phyloP scores from a whole-genome alignment of 2,888 invertebrate species.

The Perithous albicinctus region DNA sequence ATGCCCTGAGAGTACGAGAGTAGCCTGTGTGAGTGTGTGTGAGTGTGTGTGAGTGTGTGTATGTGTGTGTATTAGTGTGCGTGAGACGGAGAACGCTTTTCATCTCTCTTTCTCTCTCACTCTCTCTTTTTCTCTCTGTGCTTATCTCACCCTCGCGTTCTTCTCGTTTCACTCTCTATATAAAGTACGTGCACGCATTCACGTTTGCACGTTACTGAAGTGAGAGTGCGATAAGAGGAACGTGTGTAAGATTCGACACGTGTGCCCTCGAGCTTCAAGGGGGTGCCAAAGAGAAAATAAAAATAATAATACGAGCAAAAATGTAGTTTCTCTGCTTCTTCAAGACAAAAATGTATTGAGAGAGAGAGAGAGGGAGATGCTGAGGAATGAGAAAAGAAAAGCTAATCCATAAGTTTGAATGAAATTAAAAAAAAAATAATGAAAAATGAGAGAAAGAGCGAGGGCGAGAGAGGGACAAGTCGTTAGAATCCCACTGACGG shows the following conservation, averaged over 20 bases:
- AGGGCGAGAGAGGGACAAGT: constrained; percentile 69
- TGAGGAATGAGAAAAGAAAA: constrained; percentile 19
- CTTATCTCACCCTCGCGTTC: constrained; percentile 28
- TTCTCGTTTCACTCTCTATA: constrained; percentile 40
- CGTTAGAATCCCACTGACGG: constrained; percentile 78
- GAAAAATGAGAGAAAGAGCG: constrained; percentile 61
- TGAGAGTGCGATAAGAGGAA: constrained; percentile 43
- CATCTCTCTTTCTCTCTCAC: constrained; percentile 18
- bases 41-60: constrained; percentile 55
- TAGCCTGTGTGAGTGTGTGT: constrained; percentile 76
- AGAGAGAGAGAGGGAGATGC: no score
- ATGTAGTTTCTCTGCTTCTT: background rate
- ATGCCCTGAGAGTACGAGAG: constrained; percentile 85
- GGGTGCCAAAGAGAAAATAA: constrained; percentile 21
- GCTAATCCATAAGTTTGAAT: constrained; percentile 33
- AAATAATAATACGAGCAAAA: background rate
- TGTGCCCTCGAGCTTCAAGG: constrained; percentile 6
- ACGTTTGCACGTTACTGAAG: constrained; percentile 20
- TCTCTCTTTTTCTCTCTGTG: background rate
- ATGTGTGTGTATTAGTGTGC: constrained; percentile 58
- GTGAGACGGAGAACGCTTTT: constrained; percentile 14
- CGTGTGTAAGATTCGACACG: constrained; percentile 17
- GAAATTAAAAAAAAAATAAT: constrained; percentile 41
- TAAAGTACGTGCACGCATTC: constrained; percentile 21
- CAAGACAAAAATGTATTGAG: background rate